Percentiles rank a stretch among this genome's conserved stretches.
Conservation (phyloP, 1,140 invertebrate species). For the Palaemon carinicauda region DNA sequence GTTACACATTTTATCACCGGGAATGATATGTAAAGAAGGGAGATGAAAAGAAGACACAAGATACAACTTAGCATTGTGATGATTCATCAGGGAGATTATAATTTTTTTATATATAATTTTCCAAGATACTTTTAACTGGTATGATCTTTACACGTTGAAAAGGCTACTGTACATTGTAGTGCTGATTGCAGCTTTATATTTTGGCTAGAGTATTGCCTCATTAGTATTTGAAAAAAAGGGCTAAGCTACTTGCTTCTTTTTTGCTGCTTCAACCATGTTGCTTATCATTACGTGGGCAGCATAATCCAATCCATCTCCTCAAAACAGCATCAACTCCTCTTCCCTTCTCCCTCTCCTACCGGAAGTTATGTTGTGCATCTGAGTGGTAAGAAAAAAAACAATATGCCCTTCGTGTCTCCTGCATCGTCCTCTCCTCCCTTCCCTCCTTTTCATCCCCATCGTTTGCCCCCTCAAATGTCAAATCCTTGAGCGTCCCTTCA, state of each 20-base stretch:
- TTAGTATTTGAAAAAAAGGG: not conserved
- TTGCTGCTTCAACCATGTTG: not conserved
- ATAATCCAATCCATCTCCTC: not conserved
- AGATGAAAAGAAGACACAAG: no score
- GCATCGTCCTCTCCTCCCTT: not conserved
- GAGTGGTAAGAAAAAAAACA: not conserved
- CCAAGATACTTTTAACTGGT: not conserved
- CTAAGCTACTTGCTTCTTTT: not conserved
- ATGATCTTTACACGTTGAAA: not conserved
- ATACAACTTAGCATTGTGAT: no score
- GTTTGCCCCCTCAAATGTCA: not conserved
- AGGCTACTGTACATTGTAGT: not conserved
- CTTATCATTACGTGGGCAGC: constrained; percentile 5
- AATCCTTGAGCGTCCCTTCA: not conserved
- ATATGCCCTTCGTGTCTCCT: not conserved
- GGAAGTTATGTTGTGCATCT: no score
- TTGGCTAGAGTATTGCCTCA: not conserved
- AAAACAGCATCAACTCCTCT: not conserved
- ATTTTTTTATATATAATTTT: not conserved
- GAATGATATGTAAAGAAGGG: no score
- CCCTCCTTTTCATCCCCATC: not conserved
- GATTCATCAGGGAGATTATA: no score
- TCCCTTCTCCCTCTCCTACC: not conserved
- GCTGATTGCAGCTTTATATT: not conserved
- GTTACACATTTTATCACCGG: no score